Percentiles rank a stretch among this genome's conserved stretches.
phyloP scores from a whole-genome alignment of 1,140 invertebrate species.

The Caenorhabditis remanei region DNA sequence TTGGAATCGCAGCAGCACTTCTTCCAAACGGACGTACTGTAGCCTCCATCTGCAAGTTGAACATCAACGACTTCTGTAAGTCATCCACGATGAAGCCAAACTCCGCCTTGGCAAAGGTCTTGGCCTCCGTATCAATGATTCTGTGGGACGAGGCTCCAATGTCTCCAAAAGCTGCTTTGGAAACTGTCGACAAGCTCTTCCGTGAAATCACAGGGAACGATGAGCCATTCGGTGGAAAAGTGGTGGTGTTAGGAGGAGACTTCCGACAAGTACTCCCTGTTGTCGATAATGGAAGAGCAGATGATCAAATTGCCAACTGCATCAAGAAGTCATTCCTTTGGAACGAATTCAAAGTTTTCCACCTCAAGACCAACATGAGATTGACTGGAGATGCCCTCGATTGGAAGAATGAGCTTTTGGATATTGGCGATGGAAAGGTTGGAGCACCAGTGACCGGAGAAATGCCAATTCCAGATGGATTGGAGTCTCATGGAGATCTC shows the following conservation, averaged over 20 bases:
- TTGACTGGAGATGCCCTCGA: background rate
- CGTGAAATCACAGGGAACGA: background rate
- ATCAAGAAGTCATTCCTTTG: conserved; percentile 56
- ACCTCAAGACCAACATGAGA: conserved; percentile 56
- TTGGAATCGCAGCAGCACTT: conserved; percentile 40
- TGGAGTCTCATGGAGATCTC: background rate
- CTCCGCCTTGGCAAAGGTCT: background rate
- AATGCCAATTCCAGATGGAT: conserved; percentile 15
- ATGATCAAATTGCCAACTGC: background rate
- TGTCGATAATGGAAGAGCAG: background rate
- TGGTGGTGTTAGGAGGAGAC: conserved; percentile 43
- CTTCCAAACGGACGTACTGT: conserved; percentile 31
- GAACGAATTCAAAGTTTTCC: background rate
- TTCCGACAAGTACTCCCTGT: conserved; percentile 34
- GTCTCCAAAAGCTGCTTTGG: background rate
- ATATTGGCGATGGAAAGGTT: background rate
- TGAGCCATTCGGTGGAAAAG: conserved; percentile 58
- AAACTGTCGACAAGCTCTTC: conserved; percentile 21
- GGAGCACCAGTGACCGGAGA: background rate
- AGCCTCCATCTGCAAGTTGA: conserved; percentile 37
- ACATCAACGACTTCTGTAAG: conserved; percentile 20
- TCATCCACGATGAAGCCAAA: background rate
- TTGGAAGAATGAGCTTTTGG: conserved; percentile 21
- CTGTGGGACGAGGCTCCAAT: conserved; percentile 51
- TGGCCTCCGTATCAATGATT: background rate